These are phyloP conservation scores for Ornithoptera alexandrae DNA, from an alignment of 2,888 invertebrate genomes.

Conservation along the genomic window DNA sequence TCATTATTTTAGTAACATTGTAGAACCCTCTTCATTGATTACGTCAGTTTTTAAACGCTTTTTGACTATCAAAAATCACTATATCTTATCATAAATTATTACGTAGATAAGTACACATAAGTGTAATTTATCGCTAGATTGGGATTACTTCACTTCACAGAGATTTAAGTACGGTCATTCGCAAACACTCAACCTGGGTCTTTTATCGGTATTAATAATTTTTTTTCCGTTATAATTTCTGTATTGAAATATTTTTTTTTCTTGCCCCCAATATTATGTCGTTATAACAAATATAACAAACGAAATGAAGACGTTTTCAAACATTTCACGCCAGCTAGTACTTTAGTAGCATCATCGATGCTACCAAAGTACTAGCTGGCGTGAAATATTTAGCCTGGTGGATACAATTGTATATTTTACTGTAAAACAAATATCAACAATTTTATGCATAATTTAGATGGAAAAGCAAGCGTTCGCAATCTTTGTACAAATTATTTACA, in stretches of 20 bases:
- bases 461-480: slow-evolving; percentile 17
- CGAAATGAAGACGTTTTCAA: not conserved
- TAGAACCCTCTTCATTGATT: not conserved
- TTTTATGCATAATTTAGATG: slow-evolving; percentile 4
- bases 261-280: not conserved
- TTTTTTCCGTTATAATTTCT: no score
- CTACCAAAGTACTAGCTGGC: slow-evolving; percentile 23
- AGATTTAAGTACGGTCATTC: slow-evolving; percentile 47
- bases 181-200: slow-evolving; percentile 37
- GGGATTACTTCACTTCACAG: slow-evolving; percentile 46
- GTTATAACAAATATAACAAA: not conserved
- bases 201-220: slow-evolving; percentile 14
- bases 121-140: slow-evolving; percentile 43
- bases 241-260: not conserved
- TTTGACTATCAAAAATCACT: slow-evolving; percentile 1
- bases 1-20: not conserved
- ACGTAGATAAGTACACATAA: slow-evolving; percentile 33
- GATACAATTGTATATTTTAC: slow-evolving; percentile 12
- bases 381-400: slow-evolving; percentile 7
- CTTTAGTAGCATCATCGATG: not conserved
- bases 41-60: not conserved
- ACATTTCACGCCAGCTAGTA: not conserved
- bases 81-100: slow-evolving; percentile 37
- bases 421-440: slow-evolving; percentile 4
- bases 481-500: slow-evolving; percentile 19